Conservation (phyloP, 2,888 invertebrate species). For the Gisinianus flammeolus region DNA sequence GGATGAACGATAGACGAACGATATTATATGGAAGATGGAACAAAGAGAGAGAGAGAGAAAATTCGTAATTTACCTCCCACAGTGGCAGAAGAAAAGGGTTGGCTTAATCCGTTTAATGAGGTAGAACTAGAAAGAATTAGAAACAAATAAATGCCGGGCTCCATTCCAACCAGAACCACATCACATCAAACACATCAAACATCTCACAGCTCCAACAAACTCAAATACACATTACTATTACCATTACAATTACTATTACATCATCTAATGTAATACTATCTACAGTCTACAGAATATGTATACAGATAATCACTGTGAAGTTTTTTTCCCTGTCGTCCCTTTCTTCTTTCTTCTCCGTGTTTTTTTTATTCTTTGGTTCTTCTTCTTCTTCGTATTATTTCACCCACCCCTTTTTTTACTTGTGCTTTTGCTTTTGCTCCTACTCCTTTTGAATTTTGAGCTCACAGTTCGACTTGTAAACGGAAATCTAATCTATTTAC, state of each 20-base stretch:
- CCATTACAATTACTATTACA: background rate
- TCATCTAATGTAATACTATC: background rate
- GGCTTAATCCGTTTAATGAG: slow-evolving; percentile 33
- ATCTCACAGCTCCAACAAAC: too few relatives aligned
- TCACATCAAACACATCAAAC: background rate
- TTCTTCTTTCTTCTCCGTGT: background rate
- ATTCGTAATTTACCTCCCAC: slow-evolving; percentile 41
- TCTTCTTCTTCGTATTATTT: background rate
- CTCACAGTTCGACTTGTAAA: background rate
- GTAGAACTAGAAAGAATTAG: slow-evolving; percentile 37
- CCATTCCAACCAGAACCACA: background rate
- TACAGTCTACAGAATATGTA: too few relatives aligned
- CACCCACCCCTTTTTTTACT: background rate
- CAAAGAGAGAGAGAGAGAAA: slow-evolving; percentile 34
- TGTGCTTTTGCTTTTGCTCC: background rate
- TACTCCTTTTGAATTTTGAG: background rate
- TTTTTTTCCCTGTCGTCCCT: slow-evolving; percentile 8
- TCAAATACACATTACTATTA: background rate
- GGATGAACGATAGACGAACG: too few relatives aligned
- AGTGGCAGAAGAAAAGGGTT: slow-evolving; percentile 24
- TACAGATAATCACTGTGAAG: slow-evolving; percentile 6
- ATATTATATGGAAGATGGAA: too few relatives aligned
- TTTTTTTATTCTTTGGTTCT: background rate
- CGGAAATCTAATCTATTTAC: background rate
- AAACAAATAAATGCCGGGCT: slow-evolving; percentile 24